Evolutionary conservation across 2,797 vertebrate genomes (phyloP).

Genomic region (Coranthus polyacanthus): DNA sequence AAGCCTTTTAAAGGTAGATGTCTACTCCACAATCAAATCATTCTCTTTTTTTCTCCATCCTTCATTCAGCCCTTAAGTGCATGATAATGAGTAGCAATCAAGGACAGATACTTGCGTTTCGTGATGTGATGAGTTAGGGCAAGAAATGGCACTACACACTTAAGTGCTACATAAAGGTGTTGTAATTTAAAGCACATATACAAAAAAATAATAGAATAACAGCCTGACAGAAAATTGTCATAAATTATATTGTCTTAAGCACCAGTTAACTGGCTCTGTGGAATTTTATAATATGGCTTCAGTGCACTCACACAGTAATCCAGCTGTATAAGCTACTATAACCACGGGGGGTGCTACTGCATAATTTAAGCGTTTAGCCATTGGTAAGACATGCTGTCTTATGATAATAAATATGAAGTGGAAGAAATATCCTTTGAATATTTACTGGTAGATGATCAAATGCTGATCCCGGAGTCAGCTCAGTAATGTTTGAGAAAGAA

Average conservation of each 20-base stretch:
- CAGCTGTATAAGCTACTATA: constrained; percentile 26
- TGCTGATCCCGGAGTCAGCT: constrained; percentile 2
- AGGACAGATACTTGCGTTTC: constrained; percentile 50
- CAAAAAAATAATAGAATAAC: constrained; percentile 22
- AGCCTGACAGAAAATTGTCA: constrained; percentile 6
- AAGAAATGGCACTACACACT: constrained; percentile 40
- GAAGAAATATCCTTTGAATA: constrained; percentile 3
- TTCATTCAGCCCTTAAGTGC: constrained; percentile 64
- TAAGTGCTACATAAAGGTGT: constrained; percentile 26
- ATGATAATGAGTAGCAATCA: constrained; percentile 78
- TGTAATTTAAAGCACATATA: constrained; percentile 29
- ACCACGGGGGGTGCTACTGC: constrained; percentile 58
- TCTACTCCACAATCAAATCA: constrained; percentile 42
- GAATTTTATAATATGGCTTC: constrained; percentile 16
- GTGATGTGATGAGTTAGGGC: constrained; percentile 35
- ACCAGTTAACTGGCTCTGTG: constrained; percentile 22
- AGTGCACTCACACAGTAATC: constrained; percentile 22
- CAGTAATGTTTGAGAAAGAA: not conserved
- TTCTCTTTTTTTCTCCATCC: constrained; percentile 32
- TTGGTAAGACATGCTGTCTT: constrained; percentile 11
- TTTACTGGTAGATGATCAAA: constrained; percentile 8
- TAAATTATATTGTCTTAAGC: constrained; percentile 30
- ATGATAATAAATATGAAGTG: constrained; percentile 2
- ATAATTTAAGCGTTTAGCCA: constrained; percentile 46
- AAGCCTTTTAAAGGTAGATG: constrained; percentile 58